phyloP scores from a whole-genome alignment of 2,113 vertebrate genomes.

The Lethenteron reissneri region DNA sequence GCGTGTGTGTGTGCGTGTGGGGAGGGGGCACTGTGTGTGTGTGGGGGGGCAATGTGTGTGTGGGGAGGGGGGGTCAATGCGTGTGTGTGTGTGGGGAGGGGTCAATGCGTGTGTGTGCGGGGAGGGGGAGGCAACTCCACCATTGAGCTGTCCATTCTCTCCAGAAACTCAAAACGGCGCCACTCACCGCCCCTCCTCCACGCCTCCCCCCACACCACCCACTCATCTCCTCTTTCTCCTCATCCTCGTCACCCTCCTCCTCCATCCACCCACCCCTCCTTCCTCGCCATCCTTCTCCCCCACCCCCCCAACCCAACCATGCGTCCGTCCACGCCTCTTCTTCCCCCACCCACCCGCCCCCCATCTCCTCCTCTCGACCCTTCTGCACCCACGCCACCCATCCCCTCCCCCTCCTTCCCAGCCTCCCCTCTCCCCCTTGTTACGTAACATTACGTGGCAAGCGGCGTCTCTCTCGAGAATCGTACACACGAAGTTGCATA shows the following conservation, averaged over 20 bases:
- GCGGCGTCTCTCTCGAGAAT: too few relatives aligned
- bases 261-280: slow-evolving; percentile 9
- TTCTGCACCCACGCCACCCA: slow-evolving; percentile 10
- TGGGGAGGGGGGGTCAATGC: not conserved
- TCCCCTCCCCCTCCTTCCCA: not conserved
- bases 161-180: slow-evolving; percentile 11
- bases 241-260: slow-evolving; percentile 12
- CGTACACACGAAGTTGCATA: too few relatives aligned
- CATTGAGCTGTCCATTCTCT: slow-evolving; percentile 7
- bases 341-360: not conserved
- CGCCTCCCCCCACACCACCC: fast-evolving
- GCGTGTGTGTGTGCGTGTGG: not conserved
- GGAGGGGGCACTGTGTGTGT: not conserved
- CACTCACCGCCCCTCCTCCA: not conserved
- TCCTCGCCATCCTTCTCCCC: slow-evolving; percentile 7
- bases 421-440: not conserved
- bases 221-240: slow-evolving; percentile 2
- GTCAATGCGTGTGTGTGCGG: not conserved
- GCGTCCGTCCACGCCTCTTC: not conserved
- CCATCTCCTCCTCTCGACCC: not conserved
- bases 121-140: not conserved
- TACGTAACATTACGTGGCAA: too few relatives aligned
- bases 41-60: not conserved
- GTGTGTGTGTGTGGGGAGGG: not conserved
- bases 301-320: not conserved